Evolutionary conservation across 2,797 vertebrate species (phyloP).

Genomic region (Carcharodon carcharias): DNA sequence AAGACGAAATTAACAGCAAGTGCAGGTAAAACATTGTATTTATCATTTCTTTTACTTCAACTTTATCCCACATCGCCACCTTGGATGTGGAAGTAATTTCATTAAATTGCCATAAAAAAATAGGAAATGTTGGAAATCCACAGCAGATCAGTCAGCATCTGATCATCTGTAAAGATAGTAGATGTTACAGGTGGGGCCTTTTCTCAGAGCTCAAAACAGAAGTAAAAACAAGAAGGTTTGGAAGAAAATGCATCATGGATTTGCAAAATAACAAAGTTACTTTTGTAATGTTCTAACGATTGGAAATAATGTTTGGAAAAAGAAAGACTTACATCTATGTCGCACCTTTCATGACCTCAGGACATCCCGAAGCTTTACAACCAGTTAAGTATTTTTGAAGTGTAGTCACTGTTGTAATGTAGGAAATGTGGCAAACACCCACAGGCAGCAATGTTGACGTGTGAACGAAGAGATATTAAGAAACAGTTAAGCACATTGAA

Average conservation of each 20-base stretch:
- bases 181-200: not conserved
- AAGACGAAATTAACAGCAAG: slow-evolving; percentile 88
- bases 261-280: not conserved
- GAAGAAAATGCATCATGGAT: not conserved
- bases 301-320: not conserved
- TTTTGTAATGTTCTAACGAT: not conserved
- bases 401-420: not conserved
- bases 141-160: not conserved
- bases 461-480: not conserved
- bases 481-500: not conserved
- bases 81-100: not conserved
- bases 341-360: no score
- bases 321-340: no score
- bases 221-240: not conserved
- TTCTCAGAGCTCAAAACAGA: not conserved
- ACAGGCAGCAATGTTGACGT: not conserved
- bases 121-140: not conserved
- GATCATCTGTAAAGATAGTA: not conserved
- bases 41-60: not conserved
- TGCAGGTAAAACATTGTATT: slow-evolving; percentile 66
- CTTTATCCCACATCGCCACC: not conserved
- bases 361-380: no score
- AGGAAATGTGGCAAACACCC: not conserved
- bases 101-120: not conserved
- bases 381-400: no score